Base-by-base conservation (phyloP, 2,797 vertebrate genomes). In the Sylvilagus floridanus region DNA sequence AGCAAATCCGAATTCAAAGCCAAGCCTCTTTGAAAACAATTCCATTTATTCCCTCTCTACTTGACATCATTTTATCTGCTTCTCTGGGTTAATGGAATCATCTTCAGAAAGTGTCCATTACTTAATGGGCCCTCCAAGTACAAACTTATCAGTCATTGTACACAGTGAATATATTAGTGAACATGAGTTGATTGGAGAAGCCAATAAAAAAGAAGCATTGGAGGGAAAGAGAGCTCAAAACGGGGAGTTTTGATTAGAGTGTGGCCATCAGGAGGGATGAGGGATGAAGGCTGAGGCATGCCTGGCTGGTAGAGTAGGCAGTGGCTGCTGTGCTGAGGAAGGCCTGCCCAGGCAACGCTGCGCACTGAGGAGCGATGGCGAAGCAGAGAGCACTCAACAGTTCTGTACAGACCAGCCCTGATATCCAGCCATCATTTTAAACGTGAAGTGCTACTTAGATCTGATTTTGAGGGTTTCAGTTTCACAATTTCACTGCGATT, bases 401-500 rank as follows among this genome's bases (percentile, higher is more conserved):
- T 32, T 73, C 92, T 93, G 77, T 76, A 1, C 0, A 65, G 66
- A 68, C 50, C 8, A 17, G 73, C 78, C 79, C 69, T 75, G 90
- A 93, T 60, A 92, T 62, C 72, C 93, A n/a, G 21, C 73, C 68
- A 79, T 86, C 75, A 65, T 93, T 95, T 84, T 65, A 86, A 88
- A 94, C 63, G 79, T 86, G 95, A 96, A 96, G 90, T 96, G 76
- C 90, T 96, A 68, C 93, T 96, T 76, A 71, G 85, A 86, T 88
- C 92, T 91, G 82, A 93, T 93, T 83, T 88, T 82, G 86, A 96
- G 90, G 83, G 78, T 86, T 95, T 96, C 4, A 0, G 85, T 88
- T 94, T 90, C 95, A 85, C 91, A 93, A 92, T 94, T 95, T 93
- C 85, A 81, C 84, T 95, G 94, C 79, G 73, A 79, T 96, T 97